phyloP scores from a whole-genome alignment of 2,888 invertebrate genomes.

The Anaspis maculata region DNA sequence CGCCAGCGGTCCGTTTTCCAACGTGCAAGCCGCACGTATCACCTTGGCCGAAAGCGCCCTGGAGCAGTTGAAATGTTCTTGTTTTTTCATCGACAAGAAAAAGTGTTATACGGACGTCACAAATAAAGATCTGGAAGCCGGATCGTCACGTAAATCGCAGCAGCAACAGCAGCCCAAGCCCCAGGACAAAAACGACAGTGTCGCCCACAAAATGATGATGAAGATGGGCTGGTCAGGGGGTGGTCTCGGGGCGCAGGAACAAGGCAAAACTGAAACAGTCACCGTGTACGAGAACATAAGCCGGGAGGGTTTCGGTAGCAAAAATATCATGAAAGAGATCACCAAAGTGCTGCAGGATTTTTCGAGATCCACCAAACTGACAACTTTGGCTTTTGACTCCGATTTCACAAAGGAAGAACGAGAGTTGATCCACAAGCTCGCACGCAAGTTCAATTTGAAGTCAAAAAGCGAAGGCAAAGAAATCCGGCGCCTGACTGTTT shows the following conservation, averaged over 20 bases:
- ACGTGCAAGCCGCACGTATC: background rate
- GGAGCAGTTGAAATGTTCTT: constrained; percentile 4
- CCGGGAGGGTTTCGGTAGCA: constrained; percentile 4
- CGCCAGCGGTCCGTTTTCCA: background rate
- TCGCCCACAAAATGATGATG: constrained; percentile 7
- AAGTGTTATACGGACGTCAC: constrained; percentile 4
- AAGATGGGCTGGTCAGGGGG: constrained; percentile 11
- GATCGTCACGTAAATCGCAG: too few relatives aligned
- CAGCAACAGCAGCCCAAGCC: background rate
- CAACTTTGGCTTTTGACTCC: constrained; percentile 6
- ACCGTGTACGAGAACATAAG: constrained; percentile 4
- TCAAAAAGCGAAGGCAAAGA: constrained; percentile 5
- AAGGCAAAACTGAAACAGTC: constrained; percentile 7
- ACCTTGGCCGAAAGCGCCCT: constrained; percentile 1
- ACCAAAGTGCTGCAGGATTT: constrained; percentile 3
- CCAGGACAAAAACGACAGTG: background rate
- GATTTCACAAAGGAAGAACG: constrained; percentile 10
- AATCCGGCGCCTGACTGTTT: constrained; percentile 4
- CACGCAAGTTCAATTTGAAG: constrained; percentile 6
- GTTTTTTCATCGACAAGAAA: constrained; percentile 8
- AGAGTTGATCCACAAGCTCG: constrained; percentile 6
- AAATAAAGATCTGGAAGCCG: constrained; percentile 2
- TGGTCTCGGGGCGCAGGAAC: constrained; percentile 8
- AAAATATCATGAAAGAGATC: constrained; percentile 3
- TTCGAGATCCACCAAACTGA: constrained; percentile 1